Conservation (phyloP, 2,113 vertebrate species). For the Istiophorus platypterus region DNA sequence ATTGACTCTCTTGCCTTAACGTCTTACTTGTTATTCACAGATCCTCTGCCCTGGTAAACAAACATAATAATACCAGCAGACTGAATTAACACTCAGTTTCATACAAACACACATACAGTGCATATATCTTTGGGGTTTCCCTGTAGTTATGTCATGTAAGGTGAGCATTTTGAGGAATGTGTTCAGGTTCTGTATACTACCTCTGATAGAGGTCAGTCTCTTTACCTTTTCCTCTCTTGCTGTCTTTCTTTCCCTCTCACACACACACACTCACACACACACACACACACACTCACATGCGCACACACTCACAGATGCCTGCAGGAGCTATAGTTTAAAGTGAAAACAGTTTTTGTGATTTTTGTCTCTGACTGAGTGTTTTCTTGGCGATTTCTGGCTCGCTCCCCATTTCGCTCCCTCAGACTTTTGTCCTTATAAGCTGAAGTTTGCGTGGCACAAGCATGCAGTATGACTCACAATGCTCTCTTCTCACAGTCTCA, state of each 20-base stretch:
- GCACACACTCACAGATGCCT: conserved; percentile 11
- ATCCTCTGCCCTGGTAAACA: conserved; percentile 48
- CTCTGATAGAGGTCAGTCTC: not conserved
- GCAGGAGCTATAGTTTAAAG: conserved; percentile 18
- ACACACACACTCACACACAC: not conserved
- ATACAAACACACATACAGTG: not conserved
- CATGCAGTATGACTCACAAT: conserved; percentile 60
- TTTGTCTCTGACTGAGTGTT: conserved; percentile 40
- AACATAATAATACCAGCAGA: conserved; percentile 31
- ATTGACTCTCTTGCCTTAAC: conserved; percentile 30
- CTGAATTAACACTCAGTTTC: conserved; percentile 8
- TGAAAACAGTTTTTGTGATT: conserved; percentile 53
- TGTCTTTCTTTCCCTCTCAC: not conserved
- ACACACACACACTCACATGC: not conserved
- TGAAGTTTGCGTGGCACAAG: conserved; percentile 55
- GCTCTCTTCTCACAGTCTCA: conserved; percentile 46
- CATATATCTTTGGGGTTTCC: not conserved
- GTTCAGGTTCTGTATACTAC: not conserved
- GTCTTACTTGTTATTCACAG: conserved; percentile 59
- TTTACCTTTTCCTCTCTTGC: not conserved
- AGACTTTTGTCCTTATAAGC: conserved; percentile 74
- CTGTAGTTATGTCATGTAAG: conserved; percentile 37
- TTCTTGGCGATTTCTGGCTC: conserved; percentile 49
- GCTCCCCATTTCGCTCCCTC: conserved; percentile 5
- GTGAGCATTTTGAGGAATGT: conserved; percentile 17